These are phyloP conservation scores for Polyodon spathula DNA, from an alignment of 2,113 vertebrate genomes.

Conservation along the genomic window DNA sequence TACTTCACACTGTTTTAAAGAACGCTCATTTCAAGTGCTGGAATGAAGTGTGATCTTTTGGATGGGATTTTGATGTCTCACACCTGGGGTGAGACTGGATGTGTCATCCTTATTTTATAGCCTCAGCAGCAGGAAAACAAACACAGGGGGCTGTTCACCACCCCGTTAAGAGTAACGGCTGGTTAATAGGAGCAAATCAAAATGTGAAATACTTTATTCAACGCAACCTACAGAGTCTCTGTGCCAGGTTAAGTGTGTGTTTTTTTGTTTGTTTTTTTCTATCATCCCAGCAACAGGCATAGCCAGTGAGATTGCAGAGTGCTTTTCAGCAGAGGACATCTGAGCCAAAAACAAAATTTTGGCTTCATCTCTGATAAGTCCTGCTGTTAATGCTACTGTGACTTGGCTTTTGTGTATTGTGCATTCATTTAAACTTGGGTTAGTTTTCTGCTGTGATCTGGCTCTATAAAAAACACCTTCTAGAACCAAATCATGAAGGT, in stretches of 20 bases:
- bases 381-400: not conserved
- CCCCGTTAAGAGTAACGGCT: not conserved
- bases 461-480: not conserved
- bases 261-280: too few relatives aligned
- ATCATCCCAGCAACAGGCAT: not conserved
- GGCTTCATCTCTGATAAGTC: not conserved
- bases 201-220: too few relatives aligned
- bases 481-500: too few relatives aligned
- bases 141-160: not conserved
- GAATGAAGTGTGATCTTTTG: not conserved
- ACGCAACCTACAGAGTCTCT: too few relatives aligned
- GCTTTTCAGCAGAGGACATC: not conserved
- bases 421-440: too few relatives aligned
- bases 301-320: not conserved
- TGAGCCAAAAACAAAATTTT: too few relatives aligned
- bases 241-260: not conserved
- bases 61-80: not conserved
- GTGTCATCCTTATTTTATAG: not conserved
- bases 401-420: not conserved
- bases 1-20: too few relatives aligned
- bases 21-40: not conserved
- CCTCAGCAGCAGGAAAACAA: too few relatives aligned
- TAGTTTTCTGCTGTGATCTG: not conserved
- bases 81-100: not conserved
- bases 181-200: not conserved